Conservation (phyloP, 2,113 vertebrate species). For the Paralichthys olivaceus region DNA sequence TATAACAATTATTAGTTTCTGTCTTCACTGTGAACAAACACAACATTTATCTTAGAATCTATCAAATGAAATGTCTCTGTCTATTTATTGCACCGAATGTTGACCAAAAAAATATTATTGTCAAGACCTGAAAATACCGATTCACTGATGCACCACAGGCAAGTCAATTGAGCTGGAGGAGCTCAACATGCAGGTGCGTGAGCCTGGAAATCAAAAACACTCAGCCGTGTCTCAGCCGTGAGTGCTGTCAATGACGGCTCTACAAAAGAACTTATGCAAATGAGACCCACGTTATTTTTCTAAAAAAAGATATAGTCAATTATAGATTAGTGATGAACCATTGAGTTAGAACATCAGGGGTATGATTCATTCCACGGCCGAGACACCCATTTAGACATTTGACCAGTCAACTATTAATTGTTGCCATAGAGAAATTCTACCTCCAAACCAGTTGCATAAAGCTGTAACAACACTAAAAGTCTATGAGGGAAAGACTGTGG, state of each 20-base stretch:
- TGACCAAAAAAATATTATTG: not conserved
- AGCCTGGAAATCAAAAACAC: not conserved
- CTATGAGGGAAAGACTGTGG: not conserved
- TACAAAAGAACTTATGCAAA: constrained; percentile 32
- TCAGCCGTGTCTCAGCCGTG: not conserved
- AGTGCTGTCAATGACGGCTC: constrained; percentile 5
- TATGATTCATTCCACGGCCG: constrained; percentile 39
- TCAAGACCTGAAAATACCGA: not conserved
- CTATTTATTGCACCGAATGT: not conserved
- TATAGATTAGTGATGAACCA: constrained; percentile 60
- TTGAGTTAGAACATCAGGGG: constrained; percentile 38
- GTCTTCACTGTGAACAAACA: not conserved
- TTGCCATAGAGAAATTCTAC: constrained; percentile 1
- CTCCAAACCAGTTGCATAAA: not conserved
- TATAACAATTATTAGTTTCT: not conserved
- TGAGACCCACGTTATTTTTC: constrained; percentile 11
- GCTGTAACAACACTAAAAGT: not conserved
- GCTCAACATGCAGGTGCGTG: constrained; percentile 4
- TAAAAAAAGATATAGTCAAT: constrained; percentile 48
- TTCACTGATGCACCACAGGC: not conserved
- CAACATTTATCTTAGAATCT: not conserved
- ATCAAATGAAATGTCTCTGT: not conserved
- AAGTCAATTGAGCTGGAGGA: constrained; percentile 9
- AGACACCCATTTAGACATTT: not conserved
- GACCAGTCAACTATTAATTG: not conserved